Base-by-base conservation (phyloP, 2,888 invertebrate species). In the Eupeodes latifasciatus region DNA sequence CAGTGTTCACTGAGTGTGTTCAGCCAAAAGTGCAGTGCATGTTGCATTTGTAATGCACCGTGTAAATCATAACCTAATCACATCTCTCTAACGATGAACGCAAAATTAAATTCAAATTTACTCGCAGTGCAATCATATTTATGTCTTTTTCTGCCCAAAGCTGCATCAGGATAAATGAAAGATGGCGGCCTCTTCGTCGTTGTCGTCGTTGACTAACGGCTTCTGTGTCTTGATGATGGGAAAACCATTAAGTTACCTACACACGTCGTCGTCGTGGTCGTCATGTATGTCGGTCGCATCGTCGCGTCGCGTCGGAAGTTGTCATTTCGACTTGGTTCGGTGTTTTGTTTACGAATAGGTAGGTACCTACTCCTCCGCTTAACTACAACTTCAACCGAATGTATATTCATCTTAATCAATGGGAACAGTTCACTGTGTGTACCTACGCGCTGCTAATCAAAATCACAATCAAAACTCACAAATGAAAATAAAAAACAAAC, bases 61-160 rank as follows among this genome's bases (percentile, higher is more conserved):
- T 88, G 88, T 88, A 85, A 85, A 85, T 81, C 88, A 85, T 85
- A 84, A 81, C 77, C 85, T 85, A 88, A 85, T 88, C 85, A 59
- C 85, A 79, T 86, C 82, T 77, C 82, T 77, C 79, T 86, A 83
- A 89, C 89, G 72, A 40, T 9, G 40, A 87, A 87, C 77, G 55
- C 81, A 69, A 78, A 87, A 83, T 87, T 81, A 75, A 83, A 89
- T 84, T 87, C 83, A 84, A 89, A 86, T 89, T 78, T 81, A 84
- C 77, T 62, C 74, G 59, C 72, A 59, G n/a, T 59, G 72, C 84
- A 77, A 77, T 69, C 87, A 84, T 71, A 53, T 82, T 79, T 81
- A 44, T 80, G 78, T 78, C 69, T 64, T 55, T 64, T 55, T 64
- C 62, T 74, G 40, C 36, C 47, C 16, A 5, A 11, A 47, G 7